phyloP scores from a whole-genome alignment of 2,113 vertebrate species.

The Phalacrocorax aristotelis region DNA sequence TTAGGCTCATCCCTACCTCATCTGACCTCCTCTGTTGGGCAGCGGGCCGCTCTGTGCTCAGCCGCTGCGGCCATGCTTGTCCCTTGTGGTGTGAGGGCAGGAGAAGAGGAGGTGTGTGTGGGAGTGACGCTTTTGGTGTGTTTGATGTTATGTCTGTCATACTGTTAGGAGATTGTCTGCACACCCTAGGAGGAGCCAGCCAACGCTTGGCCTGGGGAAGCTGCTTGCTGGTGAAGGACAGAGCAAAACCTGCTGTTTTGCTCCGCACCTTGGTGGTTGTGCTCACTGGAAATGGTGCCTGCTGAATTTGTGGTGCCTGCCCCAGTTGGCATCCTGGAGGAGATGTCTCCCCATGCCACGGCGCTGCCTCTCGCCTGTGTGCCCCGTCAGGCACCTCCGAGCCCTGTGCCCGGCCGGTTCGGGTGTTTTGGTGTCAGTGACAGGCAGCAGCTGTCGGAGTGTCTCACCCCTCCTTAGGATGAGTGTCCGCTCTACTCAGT shows the following conservation, averaged over 20 bases:
- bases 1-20: neutral
- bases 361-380: neutral
- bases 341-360: neutral
- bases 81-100: neutral
- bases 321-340: accelerated
- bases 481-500: neutral
- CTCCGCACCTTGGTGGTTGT: accelerated
- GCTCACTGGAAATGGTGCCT: neutral
- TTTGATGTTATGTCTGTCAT: accelerated
- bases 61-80: accelerated
- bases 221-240: accelerated
- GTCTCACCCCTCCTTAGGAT: neutral
- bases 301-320: neutral
- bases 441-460: neutral
- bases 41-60: accelerated
- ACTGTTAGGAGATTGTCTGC: accelerated
- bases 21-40: neutral
- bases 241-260: neutral
- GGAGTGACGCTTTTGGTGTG: accelerated
- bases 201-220: accelerated
- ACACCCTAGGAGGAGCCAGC: neutral
- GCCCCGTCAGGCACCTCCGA: accelerated
- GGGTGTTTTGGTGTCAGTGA: neutral
- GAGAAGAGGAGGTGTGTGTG: accelerated
- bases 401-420: neutral